These are phyloP conservation scores for Sapajus apella DNA, from an alignment of 2,113 vertebrate species.

Conservation along the genomic window DNA sequence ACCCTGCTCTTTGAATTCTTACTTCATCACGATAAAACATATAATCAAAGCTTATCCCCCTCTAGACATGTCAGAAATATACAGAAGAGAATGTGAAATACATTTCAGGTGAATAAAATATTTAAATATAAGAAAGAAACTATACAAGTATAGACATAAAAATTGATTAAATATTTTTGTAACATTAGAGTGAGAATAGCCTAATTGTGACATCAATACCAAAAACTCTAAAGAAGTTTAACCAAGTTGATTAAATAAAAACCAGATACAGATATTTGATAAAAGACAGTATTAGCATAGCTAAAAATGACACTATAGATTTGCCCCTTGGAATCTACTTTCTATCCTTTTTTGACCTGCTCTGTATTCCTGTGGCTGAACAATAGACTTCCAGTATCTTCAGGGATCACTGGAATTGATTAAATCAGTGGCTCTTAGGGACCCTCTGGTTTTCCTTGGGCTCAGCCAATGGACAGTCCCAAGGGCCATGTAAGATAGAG, in stretches of 20 bases:
- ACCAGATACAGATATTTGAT: background rate
- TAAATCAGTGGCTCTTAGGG: background rate
- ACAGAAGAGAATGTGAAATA: background rate
- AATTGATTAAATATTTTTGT: background rate
- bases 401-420: background rate
- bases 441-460: background rate
- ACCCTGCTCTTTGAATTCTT: background rate
- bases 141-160: background rate
- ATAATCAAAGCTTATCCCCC: background rate
- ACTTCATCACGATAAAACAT: background rate
- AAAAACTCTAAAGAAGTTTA: background rate
- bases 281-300: background rate
- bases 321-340: background rate
- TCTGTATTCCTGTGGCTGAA: background rate
- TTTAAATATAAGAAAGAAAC: background rate
- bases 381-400: fast-evolving
- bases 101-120: background rate
- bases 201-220: background rate
- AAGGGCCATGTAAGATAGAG: background rate
- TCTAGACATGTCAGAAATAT: background rate
- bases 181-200: background rate
- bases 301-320: background rate
- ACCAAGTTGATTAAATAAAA: background rate
- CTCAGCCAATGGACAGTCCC: background rate
- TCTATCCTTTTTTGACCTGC: background rate